Evolutionary conservation across 2,113 vertebrate genomes (phyloP).

Genomic region (Heteronetta atricapilla): DNA sequence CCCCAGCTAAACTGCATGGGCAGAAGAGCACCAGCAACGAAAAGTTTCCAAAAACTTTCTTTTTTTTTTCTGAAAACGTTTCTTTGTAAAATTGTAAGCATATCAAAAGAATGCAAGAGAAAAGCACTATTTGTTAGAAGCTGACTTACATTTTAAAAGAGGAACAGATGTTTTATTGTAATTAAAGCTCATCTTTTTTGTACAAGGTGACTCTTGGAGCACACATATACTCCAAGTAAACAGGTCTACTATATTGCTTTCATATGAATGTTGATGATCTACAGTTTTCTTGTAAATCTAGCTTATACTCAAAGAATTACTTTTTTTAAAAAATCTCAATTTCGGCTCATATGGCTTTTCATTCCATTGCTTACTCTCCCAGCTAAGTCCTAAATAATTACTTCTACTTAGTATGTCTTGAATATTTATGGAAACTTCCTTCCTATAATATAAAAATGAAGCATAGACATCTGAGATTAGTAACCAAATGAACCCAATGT

Average conservation of each 20-base stretch:
- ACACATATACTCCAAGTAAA: slow-evolving; percentile 14
- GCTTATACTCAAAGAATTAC: not conserved
- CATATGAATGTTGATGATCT: not conserved
- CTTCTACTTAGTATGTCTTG: slow-evolving; percentile 20
- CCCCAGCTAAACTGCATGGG: not conserved
- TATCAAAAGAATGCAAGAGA: not conserved
- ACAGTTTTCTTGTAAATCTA: slow-evolving; percentile 34
- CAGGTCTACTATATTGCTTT: slow-evolving; percentile 1
- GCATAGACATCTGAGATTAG: slow-evolving; percentile 48
- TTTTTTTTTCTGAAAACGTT: not conserved
- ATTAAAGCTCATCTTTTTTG: slow-evolving; percentile 54
- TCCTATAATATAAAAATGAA: slow-evolving; percentile 46
- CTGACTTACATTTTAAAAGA: slow-evolving; percentile 13
- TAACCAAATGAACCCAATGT: slow-evolving; percentile 56
- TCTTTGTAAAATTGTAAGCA: not conserved
- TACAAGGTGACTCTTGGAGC: slow-evolving; percentile 47
- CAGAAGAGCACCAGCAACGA: not conserved
- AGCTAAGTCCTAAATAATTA: slow-evolving; percentile 49
- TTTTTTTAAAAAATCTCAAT: not conserved
- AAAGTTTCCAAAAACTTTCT: not conserved
- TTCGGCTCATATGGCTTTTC: not conserved
- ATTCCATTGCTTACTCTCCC: slow-evolving; percentile 11
- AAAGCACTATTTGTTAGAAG: not conserved
- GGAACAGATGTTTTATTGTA: slow-evolving; percentile 59
- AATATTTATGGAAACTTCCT: slow-evolving; percentile 57